A percentile compares a stretch with the other conserved stretches of the same genome.
phyloP scores from a whole-genome alignment of 2,113 vertebrate species.

The Gnathochromis pfefferi region DNA sequence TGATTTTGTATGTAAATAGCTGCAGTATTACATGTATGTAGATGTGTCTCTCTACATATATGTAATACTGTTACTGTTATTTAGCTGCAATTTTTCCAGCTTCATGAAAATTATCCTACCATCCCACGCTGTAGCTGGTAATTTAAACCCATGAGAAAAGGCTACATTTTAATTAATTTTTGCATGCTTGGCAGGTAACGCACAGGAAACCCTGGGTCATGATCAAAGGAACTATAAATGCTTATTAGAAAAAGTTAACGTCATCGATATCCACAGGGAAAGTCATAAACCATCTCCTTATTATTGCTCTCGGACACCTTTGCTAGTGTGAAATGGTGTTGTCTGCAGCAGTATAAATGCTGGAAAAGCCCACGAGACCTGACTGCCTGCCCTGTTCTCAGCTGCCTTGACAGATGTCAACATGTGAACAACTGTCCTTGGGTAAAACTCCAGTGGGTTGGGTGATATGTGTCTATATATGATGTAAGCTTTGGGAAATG shows the following conservation, averaged over 20 bases:
- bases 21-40: neutral
- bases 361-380: conserved; percentile 13
- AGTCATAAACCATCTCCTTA: conserved; percentile 30
- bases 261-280: conserved; percentile 39
- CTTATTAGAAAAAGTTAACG: conserved; percentile 51
- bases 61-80: too few species aligned
- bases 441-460: conserved; percentile 24
- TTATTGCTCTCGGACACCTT: conserved; percentile 23
- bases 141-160: conserved; percentile 10
- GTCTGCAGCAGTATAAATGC: neutral
- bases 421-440: conserved; percentile 49
- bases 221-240: conserved; percentile 58
- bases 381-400: conserved; percentile 3
- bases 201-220: conserved; percentile 29
- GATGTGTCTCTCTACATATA: neutral
- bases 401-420: conserved; percentile 34
- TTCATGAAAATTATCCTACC: neutral
- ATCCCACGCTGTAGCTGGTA: neutral
- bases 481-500: conserved; percentile 39
- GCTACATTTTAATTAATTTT: conserved; percentile 20
- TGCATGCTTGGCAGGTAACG: conserved; percentile 33
- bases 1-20: neutral
- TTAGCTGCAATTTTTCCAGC: neutral
- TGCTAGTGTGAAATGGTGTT: neutral
- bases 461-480: conserved; percentile 7